Evolutionary conservation across 1,140 invertebrate genomes (phyloP), one percentile per base, ranked within the genome.

Genomic region (Dreissena rostriformis): DNA sequence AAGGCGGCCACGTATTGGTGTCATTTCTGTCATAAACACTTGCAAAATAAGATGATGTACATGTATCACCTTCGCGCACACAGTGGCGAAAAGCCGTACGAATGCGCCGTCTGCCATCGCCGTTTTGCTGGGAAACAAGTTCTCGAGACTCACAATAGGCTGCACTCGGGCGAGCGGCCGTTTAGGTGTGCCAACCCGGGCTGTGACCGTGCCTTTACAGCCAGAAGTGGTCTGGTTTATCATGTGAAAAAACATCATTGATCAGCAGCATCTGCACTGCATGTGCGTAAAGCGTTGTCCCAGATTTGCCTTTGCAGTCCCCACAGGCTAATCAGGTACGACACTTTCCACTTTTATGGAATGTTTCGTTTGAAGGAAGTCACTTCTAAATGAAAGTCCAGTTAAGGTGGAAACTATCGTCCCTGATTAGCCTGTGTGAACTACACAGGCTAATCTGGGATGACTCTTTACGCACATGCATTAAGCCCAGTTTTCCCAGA

Each of bases 211-310:
- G 68, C 79, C 17, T 82, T 82, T 26, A 72, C 70, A 11, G 79
- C 79, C 22, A 71, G 79, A 53, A 82, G 79, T 67, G 79, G 79
- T 26, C 68, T 82, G 0, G 79, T 82, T 0, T 82, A 82, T n/a
- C 79, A 82, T 74, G n/a, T n/a, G 55, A 73, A 63, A 17, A 82
- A 82, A 82, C 79, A 82, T 66, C 79, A 82, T 67, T 71, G 49
- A 73, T 6, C n/a, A 39, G 6, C 12, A 61, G 39, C 8, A 8
- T 8, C 39, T 39, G 39, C 39, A 39, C 39, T 5, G 39, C 39
- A 2, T 39, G 39, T 39, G 8, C 8, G 39, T 39, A 5, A 39
- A 39, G 39, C 8, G 39, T 39, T 39, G 2, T 39, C 8, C 39
- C 39, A 39, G 39, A 39, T 39, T 5, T 5, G 39, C 39, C 39